Evolutionary conservation across 2,888 invertebrate species (phyloP).

Genomic region (Odontocerum albicorne): DNA sequence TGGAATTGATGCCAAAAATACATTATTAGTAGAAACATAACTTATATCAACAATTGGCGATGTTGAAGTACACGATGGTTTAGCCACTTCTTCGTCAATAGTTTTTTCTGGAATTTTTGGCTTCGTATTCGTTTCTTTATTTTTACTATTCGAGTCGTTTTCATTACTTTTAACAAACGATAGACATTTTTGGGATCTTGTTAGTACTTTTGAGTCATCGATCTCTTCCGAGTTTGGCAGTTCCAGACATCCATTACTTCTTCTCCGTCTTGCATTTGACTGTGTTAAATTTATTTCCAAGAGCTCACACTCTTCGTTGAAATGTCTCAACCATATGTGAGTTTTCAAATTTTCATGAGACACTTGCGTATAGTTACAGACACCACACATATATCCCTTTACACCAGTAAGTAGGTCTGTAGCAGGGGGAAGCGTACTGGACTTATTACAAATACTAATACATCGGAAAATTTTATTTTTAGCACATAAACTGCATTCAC

Average conservation of each 20-base stretch:
- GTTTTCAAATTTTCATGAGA: slow-evolving; percentile 60
- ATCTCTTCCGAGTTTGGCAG: neutral
- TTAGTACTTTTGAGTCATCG: neutral
- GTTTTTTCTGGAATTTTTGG: neutral
- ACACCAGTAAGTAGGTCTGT: slow-evolving; percentile 48
- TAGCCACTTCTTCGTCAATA: neutral
- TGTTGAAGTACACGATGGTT: no score
- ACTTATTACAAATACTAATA: slow-evolving; percentile 21
- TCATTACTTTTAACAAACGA: neutral
- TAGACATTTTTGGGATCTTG: slow-evolving; percentile 3
- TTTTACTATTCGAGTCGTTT: neutral
- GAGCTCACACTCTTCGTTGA: slow-evolving; percentile 50
- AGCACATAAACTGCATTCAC: slow-evolving; percentile 64
- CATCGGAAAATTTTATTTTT: neutral
- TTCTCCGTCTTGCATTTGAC: slow-evolving; percentile 11
- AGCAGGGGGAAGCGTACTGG: slow-evolving; percentile 45
- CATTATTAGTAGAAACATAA: no score
- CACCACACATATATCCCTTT: slow-evolving; percentile 66
- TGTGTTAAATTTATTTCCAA: slow-evolving; percentile 23
- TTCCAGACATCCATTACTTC: slow-evolving; percentile 3
- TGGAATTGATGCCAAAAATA: no score
- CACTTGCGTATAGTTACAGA: slow-evolving; percentile 75
- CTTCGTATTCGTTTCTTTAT: neutral
- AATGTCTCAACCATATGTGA: slow-evolving; percentile 63
- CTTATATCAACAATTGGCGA: no score